Evolutionary conservation across 2,888 invertebrate species (phyloP).

Genomic region (Hoplodrina ambigua): DNA sequence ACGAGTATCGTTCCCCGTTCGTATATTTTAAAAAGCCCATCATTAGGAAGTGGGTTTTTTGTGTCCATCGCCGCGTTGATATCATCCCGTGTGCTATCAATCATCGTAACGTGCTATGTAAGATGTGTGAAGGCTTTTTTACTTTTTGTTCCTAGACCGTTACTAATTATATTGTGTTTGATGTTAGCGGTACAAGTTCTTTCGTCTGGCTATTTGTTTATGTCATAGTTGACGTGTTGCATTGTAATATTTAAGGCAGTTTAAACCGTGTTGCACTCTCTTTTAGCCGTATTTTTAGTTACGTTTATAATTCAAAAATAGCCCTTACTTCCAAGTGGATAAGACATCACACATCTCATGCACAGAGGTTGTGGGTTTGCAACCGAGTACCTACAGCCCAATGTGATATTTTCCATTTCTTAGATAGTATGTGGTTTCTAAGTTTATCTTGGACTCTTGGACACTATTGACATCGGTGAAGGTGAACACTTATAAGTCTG

Average conservation of each 20-base stretch:
- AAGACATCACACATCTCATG: no score
- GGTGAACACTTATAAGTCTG: no score
- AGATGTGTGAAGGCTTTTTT: conserved; percentile 52
- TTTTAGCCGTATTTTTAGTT: background rate
- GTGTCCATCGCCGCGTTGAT: conserved; percentile 72
- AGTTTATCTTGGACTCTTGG: no score
- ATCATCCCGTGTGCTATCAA: conserved; percentile 82
- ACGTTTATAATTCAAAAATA: background rate
- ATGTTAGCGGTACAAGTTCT: conserved; percentile 48
- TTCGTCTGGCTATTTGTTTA: conserved; percentile 49
- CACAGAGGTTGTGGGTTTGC: no score
- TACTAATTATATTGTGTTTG: conserved; percentile 72
- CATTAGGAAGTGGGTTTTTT: conserved; percentile 86
- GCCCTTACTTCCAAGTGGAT: no score
- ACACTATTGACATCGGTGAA: no score
- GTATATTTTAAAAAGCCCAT: conserved; percentile 82
- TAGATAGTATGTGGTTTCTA: no score
- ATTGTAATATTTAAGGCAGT: background rate
- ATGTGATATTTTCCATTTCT: no score
- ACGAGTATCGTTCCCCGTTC: conserved; percentile 76
- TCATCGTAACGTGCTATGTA: conserved; percentile 77
- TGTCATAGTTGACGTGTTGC: conserved; percentile 29
- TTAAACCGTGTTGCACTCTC: background rate
- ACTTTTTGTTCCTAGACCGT: conserved; percentile 74
- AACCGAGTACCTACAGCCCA: no score